These are phyloP conservation scores for Oceanodroma tethys DNA, from an alignment of 2,113 vertebrate species.

Conservation along the genomic window DNA sequence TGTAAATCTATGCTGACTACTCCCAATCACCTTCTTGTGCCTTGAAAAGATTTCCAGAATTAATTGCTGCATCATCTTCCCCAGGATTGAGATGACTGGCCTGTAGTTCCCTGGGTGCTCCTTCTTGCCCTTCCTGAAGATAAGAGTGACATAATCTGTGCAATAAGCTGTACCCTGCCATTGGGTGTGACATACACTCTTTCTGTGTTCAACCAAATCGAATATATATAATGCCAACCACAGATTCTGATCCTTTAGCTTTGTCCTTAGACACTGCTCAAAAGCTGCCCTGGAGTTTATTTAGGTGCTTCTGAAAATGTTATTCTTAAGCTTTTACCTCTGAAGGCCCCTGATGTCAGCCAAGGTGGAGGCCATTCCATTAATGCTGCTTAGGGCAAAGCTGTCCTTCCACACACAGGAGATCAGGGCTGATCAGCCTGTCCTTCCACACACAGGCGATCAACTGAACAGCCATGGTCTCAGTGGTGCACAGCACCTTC, in stretches of 20 bases:
- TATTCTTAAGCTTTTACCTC: background rate
- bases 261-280: background rate
- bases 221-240: background rate
- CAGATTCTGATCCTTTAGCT: background rate
- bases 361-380: background rate
- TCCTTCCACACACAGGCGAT: background rate
- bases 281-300: background rate
- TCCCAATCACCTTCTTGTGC: background rate
- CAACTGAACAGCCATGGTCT: background rate
- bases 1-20: background rate
- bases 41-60: background rate
- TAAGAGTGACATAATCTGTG: background rate
- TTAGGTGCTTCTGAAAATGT: background rate
- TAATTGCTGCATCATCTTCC: background rate
- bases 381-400: background rate
- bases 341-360: background rate
- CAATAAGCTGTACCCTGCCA: background rate
- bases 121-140: background rate
- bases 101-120: background rate
- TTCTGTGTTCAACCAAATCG: background rate
- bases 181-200: fast-evolving
- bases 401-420: background rate
- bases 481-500: background rate
- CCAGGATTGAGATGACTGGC: background rate
- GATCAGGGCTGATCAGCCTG: background rate